Evolutionary conservation across 2,888 invertebrate species (phyloP), one percentile per base, ranked within the genome.

Genomic region (Prenolepis imparis): DNA sequence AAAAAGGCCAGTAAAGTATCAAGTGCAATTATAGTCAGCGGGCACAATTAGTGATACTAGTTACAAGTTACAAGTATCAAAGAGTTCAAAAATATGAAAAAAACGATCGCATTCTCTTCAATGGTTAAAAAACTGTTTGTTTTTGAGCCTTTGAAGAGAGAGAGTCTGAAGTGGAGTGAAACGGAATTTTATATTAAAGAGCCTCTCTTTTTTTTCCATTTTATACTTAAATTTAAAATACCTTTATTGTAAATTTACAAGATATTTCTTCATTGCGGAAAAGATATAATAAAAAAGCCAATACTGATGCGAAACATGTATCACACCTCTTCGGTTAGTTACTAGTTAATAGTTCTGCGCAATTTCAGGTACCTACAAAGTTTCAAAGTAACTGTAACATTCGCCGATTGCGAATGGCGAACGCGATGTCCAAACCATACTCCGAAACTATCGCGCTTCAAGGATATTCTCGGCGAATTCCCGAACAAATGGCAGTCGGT

Each of bases 151-250:
- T 68, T 28, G 24, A 52, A 55, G 68, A 39, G 77, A 28, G 28
- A 28, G 28, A 12, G 8, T 39, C 39, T 24, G 9, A 67, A 77
- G 67, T 75, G 66, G 18, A 52, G 1, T 3, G 66, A 36, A 67
- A 52, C 68, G 67, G n/a, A 67, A 67, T 48, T 77, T 68, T 77
- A 55, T 68, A 39, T 68, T 18, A 41, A 77, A 67, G 48, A 18
- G 39, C 0, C 12, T 1, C 48, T 52, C 8, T 52, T n/a, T n/a
- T 12, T n/a, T 55, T 39, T n/a, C 1, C 52, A 36, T 18, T 44
- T 66, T 12, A n/a, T 18, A n/a, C 44, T 73, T 61, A 63, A 15
- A 48, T 52, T 52, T 21, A 64, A 64, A 44, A n/a, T 32, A 36
- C 11, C 11, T 44, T 57, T 15, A 18, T 21, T 28, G 18, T 41